Base-by-base conservation (phyloP, 2,113 vertebrate genomes). In the Bubo bubo region DNA sequence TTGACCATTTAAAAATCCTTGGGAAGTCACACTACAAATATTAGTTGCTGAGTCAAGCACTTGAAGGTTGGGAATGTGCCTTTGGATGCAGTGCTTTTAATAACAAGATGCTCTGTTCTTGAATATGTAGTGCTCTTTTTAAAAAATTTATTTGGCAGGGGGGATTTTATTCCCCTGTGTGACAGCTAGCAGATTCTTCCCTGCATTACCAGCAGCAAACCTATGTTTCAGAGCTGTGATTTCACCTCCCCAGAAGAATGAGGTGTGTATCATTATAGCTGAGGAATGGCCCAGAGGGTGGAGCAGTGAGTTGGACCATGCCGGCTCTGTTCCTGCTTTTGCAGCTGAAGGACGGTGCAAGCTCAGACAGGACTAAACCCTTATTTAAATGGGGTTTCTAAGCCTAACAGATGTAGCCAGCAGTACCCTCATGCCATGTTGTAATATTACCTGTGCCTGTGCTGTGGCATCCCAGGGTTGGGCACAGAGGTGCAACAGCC, bases 1-100 rank as follows among this genome's bases (percentile, higher is more conserved):
- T 37, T 66, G 68, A 28, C 64, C n/a, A 30, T 84, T 86, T 95
- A 12, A 70, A 88, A 90, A 92, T 35, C 18, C 22, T 62, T 86
- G 84, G 34, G 82, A 92, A 93, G 35, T 41, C 55, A 23, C 60
- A 21, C 88, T 77, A 81, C 63, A 83, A 71, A 71, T 71, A 84
- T 59, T 80, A 56, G 41, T 77, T 92, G 92, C 86, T 84, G 82
- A 90, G 85, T 86, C 74, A 93, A 96, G 88, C 49, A 59, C n/a
- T 32, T 50, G 47, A 63, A 86, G 39, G n/a, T 3, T 90, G 79
- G 24, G 71, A 91, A 82, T 23, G 53, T 90, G 73, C 77, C 47
- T 96, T 85, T 76, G 59, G 52, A 41, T 53, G 30, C 26, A 58
- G 23, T 32, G 20, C 39, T 64, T 72, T 68, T 58, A 88, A 58